Base-by-base conservation (phyloP, 2,888 invertebrate genomes). In the Leptopterna dolabrata region DNA sequence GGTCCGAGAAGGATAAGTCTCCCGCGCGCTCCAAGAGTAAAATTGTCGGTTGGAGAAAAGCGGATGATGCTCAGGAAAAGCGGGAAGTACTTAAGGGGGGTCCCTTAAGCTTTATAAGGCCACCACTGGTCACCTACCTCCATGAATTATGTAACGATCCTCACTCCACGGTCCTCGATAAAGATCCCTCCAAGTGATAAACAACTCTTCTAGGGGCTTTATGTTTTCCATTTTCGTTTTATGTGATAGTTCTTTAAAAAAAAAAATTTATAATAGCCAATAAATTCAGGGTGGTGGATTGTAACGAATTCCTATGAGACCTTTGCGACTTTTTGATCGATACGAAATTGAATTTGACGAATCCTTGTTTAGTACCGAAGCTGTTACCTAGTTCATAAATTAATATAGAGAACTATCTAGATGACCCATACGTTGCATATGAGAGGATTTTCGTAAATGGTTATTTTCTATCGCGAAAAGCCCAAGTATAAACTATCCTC, bases 71-170 rank as follows among this genome's bases (percentile, higher is more conserved):
- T 24, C 19, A 63, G 19, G 63, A 19, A 13, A 24, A 19, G n/a
- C 16, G 51, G 51, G n/a, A 16, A n/a, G 51, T 51, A 51, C 51
- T 51, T 51, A 51, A 16, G 51, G 51, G 51, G 16, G 16, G 24
- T 63, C 63, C 24, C 63, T 24, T 63, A 63, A 63, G 63, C 63
- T 63, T 19, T 63, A 63, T 63, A 63, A 63, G 11, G 24, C 24
- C 24, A 19, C 51, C 24, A 63, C 19, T 63, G 63, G 63, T 63
- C 63, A 63, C 63, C 63, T 63, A 9, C 63, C 63, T 63, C 63
- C 63, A 63, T 63, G 63, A 63, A 63, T 63, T 63, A 63, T 63
- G 63, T 63, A 63, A 63, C 63, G 63, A 63, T 63, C 63, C 63
- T 47, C 63, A 3, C 24, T 24, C 63, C 24, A 47, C 47, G 47